Conservation (phyloP, 1,140 invertebrate species). For the Achatina immaculata region DNA sequence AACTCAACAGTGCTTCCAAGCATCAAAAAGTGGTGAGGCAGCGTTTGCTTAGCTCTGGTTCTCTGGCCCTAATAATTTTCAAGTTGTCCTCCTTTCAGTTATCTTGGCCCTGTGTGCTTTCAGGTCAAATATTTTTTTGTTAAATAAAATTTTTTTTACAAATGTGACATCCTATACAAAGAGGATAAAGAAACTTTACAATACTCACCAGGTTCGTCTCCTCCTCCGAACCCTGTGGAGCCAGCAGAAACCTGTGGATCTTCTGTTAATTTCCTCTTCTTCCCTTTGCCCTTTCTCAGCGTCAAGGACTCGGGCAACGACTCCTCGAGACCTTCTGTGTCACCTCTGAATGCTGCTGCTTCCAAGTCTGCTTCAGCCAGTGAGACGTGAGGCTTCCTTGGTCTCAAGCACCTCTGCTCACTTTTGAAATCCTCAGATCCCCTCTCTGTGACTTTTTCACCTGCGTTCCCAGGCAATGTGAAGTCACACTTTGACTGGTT, state of each 20-base stretch:
- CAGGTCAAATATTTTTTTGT: too few relatives aligned
- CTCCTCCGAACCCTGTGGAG: not conserved
- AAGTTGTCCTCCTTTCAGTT: too few relatives aligned
- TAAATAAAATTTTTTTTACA: too few relatives aligned
- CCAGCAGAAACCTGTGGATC: not conserved
- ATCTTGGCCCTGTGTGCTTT: too few relatives aligned
- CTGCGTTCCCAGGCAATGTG: not conserved
- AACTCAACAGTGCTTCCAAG: too few relatives aligned
- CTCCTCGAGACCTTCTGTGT: conserved; percentile 22
- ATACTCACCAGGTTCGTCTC: not conserved
- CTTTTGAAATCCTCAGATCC: conserved; percentile 28
- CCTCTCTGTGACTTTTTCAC: not conserved
- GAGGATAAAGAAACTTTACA: conserved; percentile 1
- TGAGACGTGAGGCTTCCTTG: conserved; percentile 19
- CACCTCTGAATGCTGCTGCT: conserved; percentile 23
- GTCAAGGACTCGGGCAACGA: not conserved
- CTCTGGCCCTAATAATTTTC: too few relatives aligned
- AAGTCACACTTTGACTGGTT: not conserved
- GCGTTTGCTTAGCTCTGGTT: too few relatives aligned
- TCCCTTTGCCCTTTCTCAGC: conserved; percentile 14
- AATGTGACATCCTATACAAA: too few relatives aligned
- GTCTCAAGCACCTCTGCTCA: conserved; percentile 24
- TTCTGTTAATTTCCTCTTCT: conserved; percentile 9
- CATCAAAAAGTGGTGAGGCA: too few relatives aligned
- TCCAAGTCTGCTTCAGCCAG: conserved; percentile 30